These are phyloP conservation scores for Copidosoma aretas DNA, from an alignment of 2,888 invertebrate species.

Conservation along the genomic window DNA sequence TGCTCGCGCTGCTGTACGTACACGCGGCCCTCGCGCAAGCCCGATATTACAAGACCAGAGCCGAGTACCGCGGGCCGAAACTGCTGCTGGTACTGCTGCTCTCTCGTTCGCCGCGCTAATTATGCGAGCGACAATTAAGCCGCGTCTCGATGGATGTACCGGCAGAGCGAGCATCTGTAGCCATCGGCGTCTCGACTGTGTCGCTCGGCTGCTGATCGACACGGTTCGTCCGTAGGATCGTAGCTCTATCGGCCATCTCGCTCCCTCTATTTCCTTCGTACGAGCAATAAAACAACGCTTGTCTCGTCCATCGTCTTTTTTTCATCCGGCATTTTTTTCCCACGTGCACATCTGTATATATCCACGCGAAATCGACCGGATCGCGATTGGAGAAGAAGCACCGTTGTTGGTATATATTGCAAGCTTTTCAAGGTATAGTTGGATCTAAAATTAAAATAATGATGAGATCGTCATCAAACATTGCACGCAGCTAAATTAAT, in stretches of 20 bases:
- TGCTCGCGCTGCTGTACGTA: background rate
- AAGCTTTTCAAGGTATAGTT: no score
- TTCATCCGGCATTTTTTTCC: no score
- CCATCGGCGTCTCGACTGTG: background rate
- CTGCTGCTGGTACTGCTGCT: conserved; percentile 37
- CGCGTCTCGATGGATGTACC: conserved; percentile 1
- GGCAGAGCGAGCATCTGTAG: no score
- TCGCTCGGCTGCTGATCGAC: background rate
- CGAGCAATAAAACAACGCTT: no score
- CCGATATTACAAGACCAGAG: conserved; percentile 1
- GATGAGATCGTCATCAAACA: no score
- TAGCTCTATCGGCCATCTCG: conserved; percentile 40
- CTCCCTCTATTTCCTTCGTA: background rate
- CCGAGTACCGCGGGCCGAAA: background rate
- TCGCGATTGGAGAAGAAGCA: no score
- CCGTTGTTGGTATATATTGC: no score
- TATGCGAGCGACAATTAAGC: conserved; percentile 48
- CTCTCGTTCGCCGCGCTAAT: conserved; percentile 41
- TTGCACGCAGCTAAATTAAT: no score
- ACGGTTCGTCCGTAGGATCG: background rate
- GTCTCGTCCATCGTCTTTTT: no score
- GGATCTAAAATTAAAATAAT: no score
- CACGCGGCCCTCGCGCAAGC: background rate
- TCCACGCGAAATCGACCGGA: no score
- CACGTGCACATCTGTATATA: no score